A percentile compares a stretch with the other conserved stretches of the same genome.
phyloP scores from a whole-genome alignment of 2,113 vertebrate species.

The Alosa alosa region DNA sequence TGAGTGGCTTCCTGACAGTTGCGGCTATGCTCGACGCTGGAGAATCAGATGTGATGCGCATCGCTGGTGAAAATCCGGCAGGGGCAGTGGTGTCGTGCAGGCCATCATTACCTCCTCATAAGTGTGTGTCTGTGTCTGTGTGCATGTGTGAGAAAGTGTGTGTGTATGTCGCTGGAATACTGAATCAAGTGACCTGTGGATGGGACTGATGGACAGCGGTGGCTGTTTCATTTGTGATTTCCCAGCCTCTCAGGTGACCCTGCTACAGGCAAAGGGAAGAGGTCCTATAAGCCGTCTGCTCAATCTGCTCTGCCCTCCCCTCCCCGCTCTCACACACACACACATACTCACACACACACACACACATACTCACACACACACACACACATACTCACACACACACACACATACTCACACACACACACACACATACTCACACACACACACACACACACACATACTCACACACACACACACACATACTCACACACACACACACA shows the following conservation, averaged over 20 bases:
- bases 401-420: too few relatives aligned
- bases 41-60: conserved; percentile 41
- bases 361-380: too few relatives aligned
- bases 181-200: neutral
- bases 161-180: neutral
- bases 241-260: conserved; percentile 26
- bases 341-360: too few relatives aligned
- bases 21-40: neutral
- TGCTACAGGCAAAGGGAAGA: conserved; percentile 30
- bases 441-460: too few relatives aligned
- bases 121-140: conserved; percentile 30
- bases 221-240: conserved; percentile 28
- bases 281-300: conserved; percentile 41
- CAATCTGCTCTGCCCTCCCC: conserved; percentile 18
- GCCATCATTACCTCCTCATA: conserved; percentile 22
- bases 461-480: too few relatives aligned
- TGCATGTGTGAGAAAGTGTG: neutral
- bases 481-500: too few relatives aligned
- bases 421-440: too few relatives aligned
- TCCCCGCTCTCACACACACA: neutral
- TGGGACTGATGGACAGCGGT: neutral
- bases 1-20: conserved; percentile 12
- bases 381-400: too few relatives aligned
- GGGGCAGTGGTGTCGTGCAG: conserved; percentile 23
- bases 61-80: conserved; percentile 16